Conservation (phyloP, 2,888 invertebrate genomes). For the Cephus runcator region DNA sequence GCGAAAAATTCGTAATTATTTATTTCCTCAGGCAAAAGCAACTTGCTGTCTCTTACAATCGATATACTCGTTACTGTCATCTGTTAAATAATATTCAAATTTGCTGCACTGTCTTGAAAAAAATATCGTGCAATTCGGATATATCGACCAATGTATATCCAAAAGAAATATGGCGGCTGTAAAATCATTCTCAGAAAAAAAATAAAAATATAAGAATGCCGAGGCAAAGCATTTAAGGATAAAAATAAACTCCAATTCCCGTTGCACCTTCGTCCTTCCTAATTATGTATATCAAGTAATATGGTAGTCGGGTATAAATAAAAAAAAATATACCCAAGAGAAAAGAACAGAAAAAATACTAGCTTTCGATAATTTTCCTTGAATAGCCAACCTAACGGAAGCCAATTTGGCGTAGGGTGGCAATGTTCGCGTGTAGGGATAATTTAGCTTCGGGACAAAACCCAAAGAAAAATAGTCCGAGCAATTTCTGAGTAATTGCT, state of each 20-base stretch:
- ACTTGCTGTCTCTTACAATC: background rate
- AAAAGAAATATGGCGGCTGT: background rate
- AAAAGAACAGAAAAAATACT: background rate
- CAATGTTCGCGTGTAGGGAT: slow-evolving; percentile 34
- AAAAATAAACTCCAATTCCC: no score
- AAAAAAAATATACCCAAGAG: background rate
- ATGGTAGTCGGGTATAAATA: background rate
- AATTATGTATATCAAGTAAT: background rate
- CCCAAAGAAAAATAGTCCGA: slow-evolving; percentile 34
- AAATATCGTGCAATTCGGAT: background rate
- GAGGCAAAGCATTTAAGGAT: no score
- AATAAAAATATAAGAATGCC: background rate
- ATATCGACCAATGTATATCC: background rate
- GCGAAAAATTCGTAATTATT: background rate
- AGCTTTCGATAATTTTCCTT: background rate
- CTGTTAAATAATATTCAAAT: background rate
- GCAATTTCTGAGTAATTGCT: slow-evolving; percentile 41
- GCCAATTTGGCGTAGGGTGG: slow-evolving; percentile 28
- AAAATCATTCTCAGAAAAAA: background rate
- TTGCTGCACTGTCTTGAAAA: background rate
- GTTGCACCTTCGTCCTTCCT: background rate
- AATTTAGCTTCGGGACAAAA: slow-evolving; percentile 39
- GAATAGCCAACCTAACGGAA: slow-evolving; percentile 13
- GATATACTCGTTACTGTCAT: background rate
- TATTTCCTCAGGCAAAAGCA: background rate